Evolutionary conservation across 2,113 vertebrate species (phyloP), one percentile per base, ranked within the genome.

Genomic region (Pholis gunnellus): DNA sequence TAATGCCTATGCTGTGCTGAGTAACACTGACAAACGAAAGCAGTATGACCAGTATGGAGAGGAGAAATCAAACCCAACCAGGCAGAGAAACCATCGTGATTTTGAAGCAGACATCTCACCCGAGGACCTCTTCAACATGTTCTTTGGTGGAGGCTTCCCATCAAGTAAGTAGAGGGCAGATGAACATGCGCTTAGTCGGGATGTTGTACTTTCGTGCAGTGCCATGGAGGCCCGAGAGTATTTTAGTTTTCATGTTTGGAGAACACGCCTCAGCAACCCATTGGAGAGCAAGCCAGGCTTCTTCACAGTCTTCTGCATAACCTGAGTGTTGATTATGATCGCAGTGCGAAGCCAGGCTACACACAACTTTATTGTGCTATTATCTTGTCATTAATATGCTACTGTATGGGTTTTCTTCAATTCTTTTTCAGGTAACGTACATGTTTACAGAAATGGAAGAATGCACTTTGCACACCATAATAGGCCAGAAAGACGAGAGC

Each of bases 111-210:
- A 99, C 91, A 99, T 99, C 91, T 99, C 98, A 38, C 98, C 98
- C 0, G 98, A 99, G 90, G 98, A 99, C 90, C 97, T 99, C 88
- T 99, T 99, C 94, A 99, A 99, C 90, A 99, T 99, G 98, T 99
- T 99, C 91, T 99, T 99, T 75, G 98, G 98, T 13, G 97, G 98
- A 38, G 97, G 98, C 31, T 99, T 99, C 76, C 98, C 98, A 31
- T 96, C 98, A 61, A 97, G 98, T 99, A 95, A 95, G 97, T 92
- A 52, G 6, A 74, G 9, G 9, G 8, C 27, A 6, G 6, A 31
- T 18, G 2, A 74, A 66, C 34, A 13, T 10, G 38, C 38, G 34
- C 0, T 40, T 42, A 27, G 57, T 34, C 14, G 34, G 38, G 27
- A 38, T 54, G 10, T 54, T 72, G 22, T 52, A 22, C 7, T 52